Percentiles rank a stretch among this genome's conserved stretches.
Conservation (phyloP, 2,113 vertebrate species). For the Dipodomys merriami region DNA sequence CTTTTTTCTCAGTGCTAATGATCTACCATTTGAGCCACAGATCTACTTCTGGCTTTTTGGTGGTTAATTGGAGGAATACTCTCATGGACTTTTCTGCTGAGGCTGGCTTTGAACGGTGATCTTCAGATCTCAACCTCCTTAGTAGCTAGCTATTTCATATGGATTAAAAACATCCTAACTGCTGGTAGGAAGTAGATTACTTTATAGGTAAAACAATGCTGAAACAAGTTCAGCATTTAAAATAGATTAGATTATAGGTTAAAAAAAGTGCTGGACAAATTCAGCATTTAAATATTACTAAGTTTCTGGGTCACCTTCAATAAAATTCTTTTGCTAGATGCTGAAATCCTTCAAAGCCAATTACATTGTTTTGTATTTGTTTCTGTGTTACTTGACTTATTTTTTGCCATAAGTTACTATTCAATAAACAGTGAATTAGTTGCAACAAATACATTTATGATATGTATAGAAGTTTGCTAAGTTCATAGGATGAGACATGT, state of each 20-base stretch:
- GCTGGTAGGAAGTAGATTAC: slow-evolving; percentile 18
- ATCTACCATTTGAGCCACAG: too few relatives aligned
- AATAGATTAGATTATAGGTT: too few relatives aligned
- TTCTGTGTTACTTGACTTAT: slow-evolving; percentile 6
- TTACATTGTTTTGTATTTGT: not conserved
- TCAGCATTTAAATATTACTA: slow-evolving; percentile 39
- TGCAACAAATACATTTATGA: not conserved
- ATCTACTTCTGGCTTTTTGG: too few relatives aligned
- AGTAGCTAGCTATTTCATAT: too few relatives aligned
- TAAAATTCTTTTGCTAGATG: slow-evolving; percentile 37
- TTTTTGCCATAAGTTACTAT: slow-evolving; percentile 33
- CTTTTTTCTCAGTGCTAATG: too few relatives aligned
- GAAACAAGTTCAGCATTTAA: slow-evolving; percentile 28
- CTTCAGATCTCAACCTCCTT: too few relatives aligned
- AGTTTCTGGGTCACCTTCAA: slow-evolving; percentile 31
- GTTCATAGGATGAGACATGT: slow-evolving; percentile 6
- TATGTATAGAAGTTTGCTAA: not conserved
- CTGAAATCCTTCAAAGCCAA: not conserved
- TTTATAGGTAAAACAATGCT: slow-evolving; percentile 28
- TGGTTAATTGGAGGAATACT: too few relatives aligned
- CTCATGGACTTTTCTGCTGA: too few relatives aligned
- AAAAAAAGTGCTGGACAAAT: too few relatives aligned
- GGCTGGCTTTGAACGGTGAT: too few relatives aligned
- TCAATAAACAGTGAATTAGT: not conserved
- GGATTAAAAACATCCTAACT: too few relatives aligned